Percentiles rank a stretch among this genome's conserved stretches.
phyloP scores from a whole-genome alignment of 2,888 invertebrate species.

The Cheilosia urbana region DNA sequence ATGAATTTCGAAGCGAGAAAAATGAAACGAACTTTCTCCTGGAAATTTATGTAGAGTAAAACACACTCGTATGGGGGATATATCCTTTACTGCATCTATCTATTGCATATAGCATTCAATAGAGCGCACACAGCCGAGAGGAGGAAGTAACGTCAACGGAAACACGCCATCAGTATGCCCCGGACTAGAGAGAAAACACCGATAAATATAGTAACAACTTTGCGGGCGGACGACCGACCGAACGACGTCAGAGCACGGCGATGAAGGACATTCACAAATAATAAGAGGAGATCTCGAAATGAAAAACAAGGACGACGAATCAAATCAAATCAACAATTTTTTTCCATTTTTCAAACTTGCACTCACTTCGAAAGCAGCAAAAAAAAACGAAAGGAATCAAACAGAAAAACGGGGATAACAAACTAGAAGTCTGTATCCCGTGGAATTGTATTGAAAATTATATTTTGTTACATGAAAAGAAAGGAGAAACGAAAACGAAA shows the following conservation, averaged over 20 bases:
- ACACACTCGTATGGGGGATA: constrained; percentile 51
- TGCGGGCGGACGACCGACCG: constrained; percentile 49
- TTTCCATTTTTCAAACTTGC: constrained; percentile 27
- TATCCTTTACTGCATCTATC: constrained; percentile 64
- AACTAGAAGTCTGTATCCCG: constrained; percentile 48
- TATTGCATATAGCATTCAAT: constrained; percentile 62
- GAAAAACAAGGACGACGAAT: constrained; percentile 50
- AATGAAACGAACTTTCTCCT: constrained; percentile 56
- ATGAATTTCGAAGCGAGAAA: constrained; percentile 42
- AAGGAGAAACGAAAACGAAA: constrained; percentile 21
- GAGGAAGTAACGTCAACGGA: constrained; percentile 67
- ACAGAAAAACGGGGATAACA: constrained; percentile 28
- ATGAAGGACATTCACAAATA: constrained; percentile 70
- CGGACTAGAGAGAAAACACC: constrained; percentile 62
- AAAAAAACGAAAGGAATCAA: not conserved
- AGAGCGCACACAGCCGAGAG: constrained; percentile 50
- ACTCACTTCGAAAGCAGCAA: constrained; percentile 10
- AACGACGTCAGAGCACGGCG: constrained; percentile 65
- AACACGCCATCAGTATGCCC: constrained; percentile 60
- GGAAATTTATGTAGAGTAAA: constrained; percentile 50
- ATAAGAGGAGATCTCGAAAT: constrained; percentile 51
- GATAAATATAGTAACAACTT: constrained; percentile 71
- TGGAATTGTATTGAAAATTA: constrained; percentile 34
- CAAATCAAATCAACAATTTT: constrained; percentile 69
- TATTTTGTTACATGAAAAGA: not conserved